These are phyloP conservation scores for Stegodyphus mimosarum DNA, from an alignment of 1,140 invertebrate genomes.

Conservation along the genomic window DNA sequence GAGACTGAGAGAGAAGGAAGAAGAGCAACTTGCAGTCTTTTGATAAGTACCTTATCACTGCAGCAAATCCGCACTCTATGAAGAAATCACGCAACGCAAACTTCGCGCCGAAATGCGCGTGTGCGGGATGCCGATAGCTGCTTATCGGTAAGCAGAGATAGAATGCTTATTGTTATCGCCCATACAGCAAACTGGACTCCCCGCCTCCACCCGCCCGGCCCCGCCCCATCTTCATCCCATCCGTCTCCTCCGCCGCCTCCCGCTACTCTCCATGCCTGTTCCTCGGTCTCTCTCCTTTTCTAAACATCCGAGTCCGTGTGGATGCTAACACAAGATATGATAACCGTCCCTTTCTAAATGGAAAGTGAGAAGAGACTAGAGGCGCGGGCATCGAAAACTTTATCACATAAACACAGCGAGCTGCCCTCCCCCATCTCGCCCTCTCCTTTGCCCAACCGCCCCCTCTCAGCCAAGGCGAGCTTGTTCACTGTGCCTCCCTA, in stretches of 20 bases:
- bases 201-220: not conserved
- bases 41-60: slow-evolving; percentile 53
- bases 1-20: slow-evolving; percentile 14
- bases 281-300: slow-evolving; percentile 29
- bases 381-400: slow-evolving; percentile 55
- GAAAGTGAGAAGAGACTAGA: slow-evolving; percentile 46
- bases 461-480: not conserved
- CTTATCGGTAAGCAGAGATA: slow-evolving; percentile 54
- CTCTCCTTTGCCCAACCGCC: not conserved
- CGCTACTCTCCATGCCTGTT: not conserved
- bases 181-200: slow-evolving; percentile 52
- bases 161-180: slow-evolving; percentile 59
- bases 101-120: slow-evolving; percentile 42
- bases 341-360: slow-evolving; percentile 59
- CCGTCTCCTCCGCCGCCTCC: slow-evolving; percentile 15
- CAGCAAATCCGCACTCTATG: slow-evolving; percentile 55
- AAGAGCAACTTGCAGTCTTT: slow-evolving; percentile 42
- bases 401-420: slow-evolving; percentile 59
- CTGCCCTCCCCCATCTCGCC: not conserved
- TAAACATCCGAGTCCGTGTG: slow-evolving; percentile 45
- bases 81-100: slow-evolving; percentile 60
- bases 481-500: slow-evolving; percentile 41
- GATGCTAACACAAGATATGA: slow-evolving; percentile 57
- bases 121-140: slow-evolving; percentile 37
- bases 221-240: not conserved